Base-by-base conservation (phyloP, 2,797 vertebrate genomes). In the Carapus acus region DNA sequence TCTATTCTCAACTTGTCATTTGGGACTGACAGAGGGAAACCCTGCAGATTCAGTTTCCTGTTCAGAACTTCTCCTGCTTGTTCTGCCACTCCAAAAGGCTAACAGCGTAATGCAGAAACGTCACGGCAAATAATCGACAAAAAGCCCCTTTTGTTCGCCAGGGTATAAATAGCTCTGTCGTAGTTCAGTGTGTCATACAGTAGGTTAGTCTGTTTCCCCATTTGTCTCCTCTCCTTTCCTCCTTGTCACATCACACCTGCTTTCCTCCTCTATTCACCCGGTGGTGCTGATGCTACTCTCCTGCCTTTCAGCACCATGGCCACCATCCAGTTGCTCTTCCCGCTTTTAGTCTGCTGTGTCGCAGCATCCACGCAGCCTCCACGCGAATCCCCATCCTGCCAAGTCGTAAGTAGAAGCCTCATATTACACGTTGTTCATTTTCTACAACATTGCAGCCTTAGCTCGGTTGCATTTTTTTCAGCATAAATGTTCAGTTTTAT, bases 241-340 rank as follows among this genome's bases (percentile, higher is more conserved):
- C 19, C 43, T n/a, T n/a, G 1, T 19, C 19, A 16, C 49, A 65
- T 66, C n/a, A 58, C 55, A 62, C 13, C 46, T 39, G 20, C 65
- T 38, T 46, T 60, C 65, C 71, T 76, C 62, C 68, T 68, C 49
- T 49, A 43, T 47, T 66, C 33, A 40, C 55, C 56, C 38, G 49
- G 8, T 36, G 18, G 20, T 21, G 9, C 18, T 33, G 54, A 68
- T 39, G 1, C 61, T 47, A 40, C 60, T 71, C 36, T 36, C 6
- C 49, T 33, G 0, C 71, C 48, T 50, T 54, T 47, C 84, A 93
- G 92, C 89, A 83, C 78, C 83, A 98, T 98, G 96, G 88, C 82
- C 55, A 43, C 72, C 47, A 70, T 84, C 76, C 54, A 90, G 63
- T 62, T 91, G 84, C 76, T 93, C 37, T 70, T 94, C 67, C 81